phyloP scores from a whole-genome alignment of 2,888 invertebrate genomes.

The Marasmarcha lunaedactyla region DNA sequence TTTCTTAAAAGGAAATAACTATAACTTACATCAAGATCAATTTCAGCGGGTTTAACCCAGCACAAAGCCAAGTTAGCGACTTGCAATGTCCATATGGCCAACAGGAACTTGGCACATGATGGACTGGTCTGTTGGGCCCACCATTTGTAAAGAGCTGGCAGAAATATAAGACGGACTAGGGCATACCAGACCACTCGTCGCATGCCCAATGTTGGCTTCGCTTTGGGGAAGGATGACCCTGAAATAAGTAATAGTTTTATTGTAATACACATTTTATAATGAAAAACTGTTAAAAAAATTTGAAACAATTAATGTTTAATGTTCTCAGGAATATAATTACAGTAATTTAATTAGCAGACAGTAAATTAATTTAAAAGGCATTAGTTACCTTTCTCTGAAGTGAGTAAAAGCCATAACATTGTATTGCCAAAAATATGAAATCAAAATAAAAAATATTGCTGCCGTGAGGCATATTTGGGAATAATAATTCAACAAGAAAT shows the following conservation, averaged over 20 bases:
- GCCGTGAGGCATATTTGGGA: no score
- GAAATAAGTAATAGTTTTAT: slow-evolving; percentile 5
- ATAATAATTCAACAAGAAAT: no score
- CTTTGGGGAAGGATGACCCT: slow-evolving; percentile 97
- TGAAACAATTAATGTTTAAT: no score
- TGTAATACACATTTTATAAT: no score
- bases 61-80: slow-evolving; percentile 72
- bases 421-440: no score
- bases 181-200: slow-evolving; percentile 87
- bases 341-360: no score
- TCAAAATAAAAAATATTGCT: no score
- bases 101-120: slow-evolving; percentile 78
- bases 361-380: no score
- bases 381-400: no score
- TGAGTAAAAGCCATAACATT: no score
- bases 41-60: slow-evolving; percentile 43
- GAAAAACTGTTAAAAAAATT: not conserved
- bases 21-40: slow-evolving; percentile 67
- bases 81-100: slow-evolving; percentile 84
- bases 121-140: slow-evolving; percentile 91
- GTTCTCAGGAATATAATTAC: no score
- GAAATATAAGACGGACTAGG: slow-evolving; percentile 81
- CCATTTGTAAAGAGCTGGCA: slow-evolving; percentile 90
- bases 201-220: slow-evolving; percentile 93
- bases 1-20: no score